Evolutionary conservation across 2,113 vertebrate species (phyloP).

Genomic region (Cheirogaleus medius): DNA sequence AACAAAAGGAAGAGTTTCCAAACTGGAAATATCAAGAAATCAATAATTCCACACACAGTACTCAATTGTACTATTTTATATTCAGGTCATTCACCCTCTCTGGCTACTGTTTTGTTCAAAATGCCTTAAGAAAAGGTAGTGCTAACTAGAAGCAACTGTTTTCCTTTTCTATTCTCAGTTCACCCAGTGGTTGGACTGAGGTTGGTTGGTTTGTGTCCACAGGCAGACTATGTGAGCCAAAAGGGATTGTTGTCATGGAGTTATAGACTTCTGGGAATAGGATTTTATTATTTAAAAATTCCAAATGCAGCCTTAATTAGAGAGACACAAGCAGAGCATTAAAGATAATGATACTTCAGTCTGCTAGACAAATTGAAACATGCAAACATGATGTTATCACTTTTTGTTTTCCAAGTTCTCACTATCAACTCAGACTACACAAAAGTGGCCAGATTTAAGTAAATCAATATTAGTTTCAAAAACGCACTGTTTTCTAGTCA

Average conservation of each 20-base stretch:
- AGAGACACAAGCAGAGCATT: conserved; percentile 64
- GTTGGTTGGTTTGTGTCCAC: conserved; percentile 12
- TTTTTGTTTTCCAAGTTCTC: conserved; percentile 73
- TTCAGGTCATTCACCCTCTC: neutral
- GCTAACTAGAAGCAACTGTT: conserved; percentile 29
- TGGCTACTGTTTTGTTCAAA: conserved; percentile 35
- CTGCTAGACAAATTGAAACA: conserved; percentile 68
- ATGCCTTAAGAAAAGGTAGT: neutral
- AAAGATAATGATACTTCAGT: conserved; percentile 30
- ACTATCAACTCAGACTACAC: conserved; percentile 73
- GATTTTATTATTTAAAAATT: conserved; percentile 74
- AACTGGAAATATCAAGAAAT: conserved; percentile 45
- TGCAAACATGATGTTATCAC: conserved; percentile 66
- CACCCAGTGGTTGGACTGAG: neutral
- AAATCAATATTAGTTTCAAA: conserved; percentile 73
- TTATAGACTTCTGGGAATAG: conserved; percentile 57
- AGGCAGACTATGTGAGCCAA: neutral
- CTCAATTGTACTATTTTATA: conserved; percentile 31
- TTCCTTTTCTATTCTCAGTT: conserved; percentile 27
- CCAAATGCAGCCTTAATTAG: conserved; percentile 77
- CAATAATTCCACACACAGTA: conserved; percentile 43
- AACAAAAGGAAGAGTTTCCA: conserved; percentile 29
- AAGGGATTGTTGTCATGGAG: conserved; percentile 5
- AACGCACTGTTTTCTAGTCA: conserved; percentile 73
- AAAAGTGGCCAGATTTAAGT: conserved; percentile 76